Evolutionary conservation across 2,797 vertebrate genomes (phyloP).

Genomic region (Luscinia luscinia): DNA sequence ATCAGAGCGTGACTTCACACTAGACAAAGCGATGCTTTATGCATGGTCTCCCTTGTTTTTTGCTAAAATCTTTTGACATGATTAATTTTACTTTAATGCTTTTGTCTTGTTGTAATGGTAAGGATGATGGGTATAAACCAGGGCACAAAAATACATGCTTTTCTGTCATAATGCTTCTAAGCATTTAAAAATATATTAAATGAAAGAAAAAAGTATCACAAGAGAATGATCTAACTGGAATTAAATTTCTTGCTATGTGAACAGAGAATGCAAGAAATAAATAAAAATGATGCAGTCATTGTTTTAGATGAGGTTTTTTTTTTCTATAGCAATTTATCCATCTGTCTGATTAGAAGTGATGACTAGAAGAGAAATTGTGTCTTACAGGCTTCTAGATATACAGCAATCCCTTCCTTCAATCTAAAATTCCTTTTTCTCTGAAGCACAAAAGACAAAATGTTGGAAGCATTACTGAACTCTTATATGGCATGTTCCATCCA

Average conservation of each 20-base stretch:
- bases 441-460: conserved; percentile 19
- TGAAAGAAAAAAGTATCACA: conserved; percentile 76
- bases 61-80: conserved; percentile 95
- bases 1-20: conserved; percentile 99
- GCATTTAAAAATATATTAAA: conserved; percentile 79
- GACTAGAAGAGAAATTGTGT: conserved; percentile 57
- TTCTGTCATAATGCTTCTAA: conserved; percentile 78
- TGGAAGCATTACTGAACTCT: conserved; percentile 9
- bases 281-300: conserved; percentile 76
- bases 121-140: conserved; percentile 83
- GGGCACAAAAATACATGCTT: conserved; percentile 79
- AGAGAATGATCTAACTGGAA: conserved; percentile 77
- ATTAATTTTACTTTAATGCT: conserved; percentile 96
- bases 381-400: conserved; percentile 53
- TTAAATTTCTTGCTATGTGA: conserved; percentile 82
- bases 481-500: not conserved
- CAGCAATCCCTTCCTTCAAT: not conserved
- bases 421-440: conserved; percentile 20
- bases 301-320: conserved; percentile 71
- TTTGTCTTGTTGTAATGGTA: conserved; percentile 87
- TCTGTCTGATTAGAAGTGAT: conserved; percentile 75
- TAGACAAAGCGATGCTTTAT: conserved; percentile 92
- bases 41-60: conserved; percentile 93
- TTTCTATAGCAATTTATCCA: conserved; percentile 69
- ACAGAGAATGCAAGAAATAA: conserved; percentile 76